phyloP scores from a whole-genome alignment of 1,140 invertebrate species.

The Scaptomyza hsui region DNA sequence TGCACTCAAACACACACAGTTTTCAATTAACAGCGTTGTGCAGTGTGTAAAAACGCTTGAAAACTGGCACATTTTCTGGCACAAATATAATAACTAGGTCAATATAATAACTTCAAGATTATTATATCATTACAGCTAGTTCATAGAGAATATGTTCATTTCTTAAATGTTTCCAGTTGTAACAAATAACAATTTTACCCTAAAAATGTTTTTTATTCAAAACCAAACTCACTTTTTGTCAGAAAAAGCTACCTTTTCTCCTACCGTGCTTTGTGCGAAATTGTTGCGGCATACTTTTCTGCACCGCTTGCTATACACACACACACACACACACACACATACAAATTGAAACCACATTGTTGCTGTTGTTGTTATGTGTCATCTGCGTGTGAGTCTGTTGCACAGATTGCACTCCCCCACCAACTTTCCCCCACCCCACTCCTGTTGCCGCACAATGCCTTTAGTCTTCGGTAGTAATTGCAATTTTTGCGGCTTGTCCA shows the following conservation, averaged over 20 bases:
- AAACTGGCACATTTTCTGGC: background rate
- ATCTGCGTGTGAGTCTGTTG: conserved; percentile 12
- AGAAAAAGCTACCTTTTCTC: background rate
- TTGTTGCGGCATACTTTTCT: conserved; percentile 45
- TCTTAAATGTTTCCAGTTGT: no score
- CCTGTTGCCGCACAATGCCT: conserved; percentile 5
- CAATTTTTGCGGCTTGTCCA: conserved; percentile 33
- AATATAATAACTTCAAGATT: background rate
- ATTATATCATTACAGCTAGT: no score
- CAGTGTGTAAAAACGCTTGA: background rate
- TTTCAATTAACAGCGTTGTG: conserved; percentile 41
- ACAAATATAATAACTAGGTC: background rate
- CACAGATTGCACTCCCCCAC: conserved; percentile 7
- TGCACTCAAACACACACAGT: conserved; percentile 7
- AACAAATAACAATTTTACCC: no score
- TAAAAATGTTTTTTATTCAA: no score
- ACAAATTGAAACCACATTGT: conserved; percentile 22
- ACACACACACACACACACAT: conserved; percentile 8
- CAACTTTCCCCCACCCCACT: conserved; percentile 1
- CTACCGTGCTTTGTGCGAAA: conserved; percentile 8
- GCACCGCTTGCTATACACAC: conserved; percentile 22
- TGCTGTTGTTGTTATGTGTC: conserved; percentile 6
- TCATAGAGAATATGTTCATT: no score
- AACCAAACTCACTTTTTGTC: background rate
- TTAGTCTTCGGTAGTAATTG: conserved; percentile 25